Base-by-base conservation (phyloP, 2,888 invertebrate species). In the Leuctra nigra region DNA sequence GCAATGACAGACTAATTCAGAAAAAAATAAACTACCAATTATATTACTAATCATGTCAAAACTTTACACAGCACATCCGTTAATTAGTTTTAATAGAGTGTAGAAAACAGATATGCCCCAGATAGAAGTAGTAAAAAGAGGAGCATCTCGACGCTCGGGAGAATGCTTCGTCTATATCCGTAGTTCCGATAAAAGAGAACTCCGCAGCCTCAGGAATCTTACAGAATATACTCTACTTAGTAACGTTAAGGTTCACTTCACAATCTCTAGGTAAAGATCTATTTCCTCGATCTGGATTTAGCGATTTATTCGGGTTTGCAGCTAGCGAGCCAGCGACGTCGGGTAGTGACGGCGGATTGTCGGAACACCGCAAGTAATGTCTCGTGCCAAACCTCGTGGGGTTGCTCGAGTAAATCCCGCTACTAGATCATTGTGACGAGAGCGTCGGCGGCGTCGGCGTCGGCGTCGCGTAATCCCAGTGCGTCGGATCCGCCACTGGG, bases 261-360 rank as follows among this genome's bases (percentile, higher is more conserved):
- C 16, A 50, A 50, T 50, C 50, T 50, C 35, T 13, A 35, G 50
- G 50, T 18, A 13, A 20, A 50, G 50, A 50, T 50, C 50, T 50
- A 50, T 50, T 16, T 33, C 33, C 33, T 6, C 22, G 50, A 50
- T 50, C 50, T 11, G 36, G 50, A 22, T 50, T 50, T 35, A 35
- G 50, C 50, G 50, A 50, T 50, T 50, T 50, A 50, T 50, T 33
- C 18, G 50, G 35, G 22, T 23, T 2, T 22, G n/a, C 44, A 23
- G 4, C 44, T 20, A 22, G 20, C 11, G 20, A 3, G n/a, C n/a
- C n/a, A n/a, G n/a, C n/a, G n/a, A 23, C 9, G 11, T 14, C 14
- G 9, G 44, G 4, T 23, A 44, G 44, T 44, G 44, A 44, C 44
- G 44, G 20, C 20, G 44, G 44, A 44, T 22, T n/a, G n/a, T 23